Evolutionary conservation across 53 echinoderm and acorn worm species (phyloP), one percentile per base, ranked within the genome.

Genomic region (Luidia sarsii): DNA sequence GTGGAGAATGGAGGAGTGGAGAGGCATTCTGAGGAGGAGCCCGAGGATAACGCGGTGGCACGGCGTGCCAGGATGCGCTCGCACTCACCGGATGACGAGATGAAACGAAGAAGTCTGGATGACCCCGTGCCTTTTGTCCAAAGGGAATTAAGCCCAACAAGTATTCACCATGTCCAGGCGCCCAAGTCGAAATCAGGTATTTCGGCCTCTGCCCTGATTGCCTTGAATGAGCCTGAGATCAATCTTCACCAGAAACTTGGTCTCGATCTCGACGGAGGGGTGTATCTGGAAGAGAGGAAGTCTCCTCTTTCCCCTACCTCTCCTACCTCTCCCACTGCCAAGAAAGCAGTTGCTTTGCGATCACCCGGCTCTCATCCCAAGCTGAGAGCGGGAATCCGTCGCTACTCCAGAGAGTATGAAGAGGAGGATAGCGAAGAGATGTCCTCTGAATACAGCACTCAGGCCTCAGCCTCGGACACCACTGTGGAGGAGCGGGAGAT

Each of bases 401-500:
- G 73, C 38, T 72, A 84, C 57, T 72, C 84, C 46, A 61, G 41
- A 52, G 73, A 84, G 32, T 64, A 36, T 30, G 84, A 84, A 5
- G 84, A 84, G 15, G 84, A 84, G 20, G 73, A 84, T 28, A 64
- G 72, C 23, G 67, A 69, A 70, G 60, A 71, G 50, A 84, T 73
- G 36, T 71, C 63, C 16, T 72, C 84, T 18, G 84, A 73, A 50
- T 77, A 77, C 45, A 84, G 84, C 67, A 83, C 83, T 33, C 83
- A 83, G 46, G 73, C 84, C 21, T 83, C 83, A 6, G 60, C 70
- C 32, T 84, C 84, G 16, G 84, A 84, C 53, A 73, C 64, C 20
- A 84, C 84, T 10, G 84, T 84, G 64, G 84, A 84, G 41, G 81
- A 81, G 59, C 84, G 84, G 28, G 72, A 73, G 39, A 50, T 84